Conservation (phyloP, 1,140 invertebrate species). For the Eciton burchellii region DNA sequence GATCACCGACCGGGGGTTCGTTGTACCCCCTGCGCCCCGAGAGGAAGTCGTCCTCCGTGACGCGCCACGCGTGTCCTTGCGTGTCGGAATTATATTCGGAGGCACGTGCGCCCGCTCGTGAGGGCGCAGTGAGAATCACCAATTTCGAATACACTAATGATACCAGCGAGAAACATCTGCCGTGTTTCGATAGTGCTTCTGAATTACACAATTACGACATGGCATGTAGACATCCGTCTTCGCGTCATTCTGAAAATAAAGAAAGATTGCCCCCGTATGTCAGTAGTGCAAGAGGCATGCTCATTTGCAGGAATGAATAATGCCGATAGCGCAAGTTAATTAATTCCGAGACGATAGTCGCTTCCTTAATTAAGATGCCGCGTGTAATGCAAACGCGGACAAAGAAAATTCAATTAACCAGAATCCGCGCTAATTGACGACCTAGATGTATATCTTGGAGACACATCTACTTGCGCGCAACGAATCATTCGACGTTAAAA, state of each 20-base stretch:
- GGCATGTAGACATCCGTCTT: too few relatives aligned
- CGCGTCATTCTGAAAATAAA: neutral
- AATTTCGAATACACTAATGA: neutral
- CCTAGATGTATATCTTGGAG: neutral
- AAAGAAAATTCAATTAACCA: conserved; percentile 56
- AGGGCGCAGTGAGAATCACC: too few relatives aligned
- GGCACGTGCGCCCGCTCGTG: neutral
- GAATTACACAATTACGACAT: too few relatives aligned
- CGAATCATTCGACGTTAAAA: neutral
- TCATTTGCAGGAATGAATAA: neutral
- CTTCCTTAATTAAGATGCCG: conserved; percentile 40
- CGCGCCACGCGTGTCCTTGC: conserved; percentile 8
- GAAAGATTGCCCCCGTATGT: neutral
- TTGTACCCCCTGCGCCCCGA: conserved; percentile 11
- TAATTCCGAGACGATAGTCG: conserved; percentile 42
- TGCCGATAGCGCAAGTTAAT: conserved; percentile 22
- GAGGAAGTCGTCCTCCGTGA: neutral
- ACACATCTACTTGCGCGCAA: neutral
- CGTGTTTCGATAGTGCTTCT: too few relatives aligned
- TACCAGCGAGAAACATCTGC: neutral
- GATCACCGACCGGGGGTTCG: conserved; percentile 40
- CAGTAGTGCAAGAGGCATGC: neutral
- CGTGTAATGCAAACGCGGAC: conserved; percentile 30
- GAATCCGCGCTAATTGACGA: conserved; percentile 47
- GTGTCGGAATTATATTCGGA: neutral